Evolutionary conservation across 30 jellyfish, hydroid and myxozoan genomes (phyloP), one percentile per base, ranked within the genome.

Genomic region (Aurelia sp.): DNA sequence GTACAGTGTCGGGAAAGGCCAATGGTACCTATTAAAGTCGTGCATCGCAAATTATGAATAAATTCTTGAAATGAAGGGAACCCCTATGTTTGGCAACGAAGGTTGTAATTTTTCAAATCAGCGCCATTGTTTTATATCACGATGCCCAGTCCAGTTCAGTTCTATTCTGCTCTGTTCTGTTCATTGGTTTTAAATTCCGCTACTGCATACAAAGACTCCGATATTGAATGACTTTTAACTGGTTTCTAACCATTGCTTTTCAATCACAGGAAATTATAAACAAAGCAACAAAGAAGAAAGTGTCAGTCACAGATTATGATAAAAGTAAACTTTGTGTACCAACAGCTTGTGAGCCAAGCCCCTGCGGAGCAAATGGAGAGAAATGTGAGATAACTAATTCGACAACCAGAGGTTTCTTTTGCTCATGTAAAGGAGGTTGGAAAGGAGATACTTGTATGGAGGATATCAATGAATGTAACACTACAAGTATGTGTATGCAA

Each of bases 341-440:
- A 19, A 82, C 97, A 33, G 97, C 92, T 21, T 94, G 99, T 63
- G 91, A 87, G 64, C 97, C 91, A 24, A 90, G 85, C 74, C 99
- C 99, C 0, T 94, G 99, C 72, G 53, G 33, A 63, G 55, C 16
- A 8, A 78, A 94, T 63, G 69, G 77, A n/a, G 99, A 96, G 12
- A 73, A 78, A 55, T 94, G 99, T 71, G 92, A 85, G 58, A 27
- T 85, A 44, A 44, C 13, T 44, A 44, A 44, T 44, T 44, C 55
- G 63, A 84, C 97, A 17, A 78, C 60, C 1, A 85, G 81, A 24
- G 93, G 99, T 24, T 89, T 41, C 72, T 81, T 22, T 52, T 94
- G 99, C 79, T 63, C 89, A 4, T 94, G 99, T 75, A 78, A 86
- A 22, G 66, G 89, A 40, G 92, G 88, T 51, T 89, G 98, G 99